Percentiles rank a stretch among this genome's conserved stretches.
These are phyloP conservation scores for Drosophila conformis DNA, from an alignment of 2,888 invertebrate species.

Conservation along the genomic window DNA sequence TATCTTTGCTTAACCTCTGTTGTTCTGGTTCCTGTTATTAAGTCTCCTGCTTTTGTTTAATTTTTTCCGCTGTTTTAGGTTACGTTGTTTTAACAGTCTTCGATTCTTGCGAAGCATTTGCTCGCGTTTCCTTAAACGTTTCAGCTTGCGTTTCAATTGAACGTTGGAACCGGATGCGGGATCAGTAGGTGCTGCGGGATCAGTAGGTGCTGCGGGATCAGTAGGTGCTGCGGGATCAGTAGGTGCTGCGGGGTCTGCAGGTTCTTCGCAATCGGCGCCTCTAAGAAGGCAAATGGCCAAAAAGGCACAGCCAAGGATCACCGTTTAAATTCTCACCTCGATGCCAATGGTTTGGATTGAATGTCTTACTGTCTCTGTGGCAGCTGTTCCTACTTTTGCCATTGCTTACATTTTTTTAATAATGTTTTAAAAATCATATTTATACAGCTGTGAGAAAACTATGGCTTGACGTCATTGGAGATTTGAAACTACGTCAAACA, in stretches of 20 bases:
- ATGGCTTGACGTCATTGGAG: neutral
- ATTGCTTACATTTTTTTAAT: neutral
- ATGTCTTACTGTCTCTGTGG: neutral
- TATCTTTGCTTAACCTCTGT: no score
- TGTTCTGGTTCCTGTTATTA: no score
- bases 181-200: no score
- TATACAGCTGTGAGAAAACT: neutral
- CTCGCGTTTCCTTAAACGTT: neutral
- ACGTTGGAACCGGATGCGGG: no score
- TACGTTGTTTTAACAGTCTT: no score
- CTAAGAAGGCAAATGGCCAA: slow-evolving; percentile 15
- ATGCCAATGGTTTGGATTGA: slow-evolving; percentile 1
- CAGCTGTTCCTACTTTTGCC: neutral
- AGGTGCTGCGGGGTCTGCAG: no score
- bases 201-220: no score
- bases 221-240: no score
- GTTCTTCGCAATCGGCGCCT: slow-evolving; percentile 1
- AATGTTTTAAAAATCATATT: neutral
- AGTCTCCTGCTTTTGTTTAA: no score
- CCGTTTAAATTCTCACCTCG: slow-evolving; percentile 29
- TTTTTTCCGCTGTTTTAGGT: fast-evolving
- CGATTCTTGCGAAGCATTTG: no score
- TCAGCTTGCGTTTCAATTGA: neutral
- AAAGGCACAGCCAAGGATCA: slow-evolving; percentile 20
- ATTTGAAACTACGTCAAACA: slow-evolving; percentile 3